Evolutionary conservation across 2,888 invertebrate genomes (phyloP).

Genomic region (Epinotia nisella): DNA sequence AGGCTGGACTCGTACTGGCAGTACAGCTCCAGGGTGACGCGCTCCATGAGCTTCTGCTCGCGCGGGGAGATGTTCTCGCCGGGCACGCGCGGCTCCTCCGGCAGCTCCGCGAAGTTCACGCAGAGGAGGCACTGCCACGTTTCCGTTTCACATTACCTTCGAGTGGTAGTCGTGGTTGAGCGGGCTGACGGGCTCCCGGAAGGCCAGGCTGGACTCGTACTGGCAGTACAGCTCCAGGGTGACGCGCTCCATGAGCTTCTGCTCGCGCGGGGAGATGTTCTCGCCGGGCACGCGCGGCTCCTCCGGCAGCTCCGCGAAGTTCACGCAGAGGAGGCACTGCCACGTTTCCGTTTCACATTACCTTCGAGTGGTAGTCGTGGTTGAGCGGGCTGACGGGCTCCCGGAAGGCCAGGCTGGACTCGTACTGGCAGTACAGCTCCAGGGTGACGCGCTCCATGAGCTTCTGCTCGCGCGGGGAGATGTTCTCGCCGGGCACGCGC

Average conservation of each 20-base stretch:
- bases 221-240: constrained; percentile 96
- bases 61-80: constrained; percentile 85
- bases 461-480: constrained; percentile 86
- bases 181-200: constrained; percentile 93
- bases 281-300: constrained; percentile 75
- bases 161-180: constrained; percentile 75
- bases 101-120: constrained; percentile 90
- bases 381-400: constrained; percentile 90
- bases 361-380: constrained; percentile 70
- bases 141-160: constrained; percentile 89
- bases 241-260: constrained; percentile 91
- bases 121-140: constrained; percentile 97
- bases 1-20: constrained; percentile 96
- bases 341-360: constrained; percentile 94
- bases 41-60: constrained; percentile 88
- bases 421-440: constrained; percentile 96
- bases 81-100: constrained; percentile 78
- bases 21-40: constrained; percentile 94
- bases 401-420: constrained; percentile 94
- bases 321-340: constrained; percentile 96
- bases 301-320: constrained; percentile 88
- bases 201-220: constrained; percentile 94
- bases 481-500: constrained; percentile 75
- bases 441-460: constrained; percentile 93
- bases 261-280: constrained; percentile 85